Percentiles rank a stretch among this genome's conserved stretches.
These are phyloP conservation scores for Drosophila asahinai DNA, from an alignment of 1,140 invertebrate genomes.

Conservation along the genomic window DNA sequence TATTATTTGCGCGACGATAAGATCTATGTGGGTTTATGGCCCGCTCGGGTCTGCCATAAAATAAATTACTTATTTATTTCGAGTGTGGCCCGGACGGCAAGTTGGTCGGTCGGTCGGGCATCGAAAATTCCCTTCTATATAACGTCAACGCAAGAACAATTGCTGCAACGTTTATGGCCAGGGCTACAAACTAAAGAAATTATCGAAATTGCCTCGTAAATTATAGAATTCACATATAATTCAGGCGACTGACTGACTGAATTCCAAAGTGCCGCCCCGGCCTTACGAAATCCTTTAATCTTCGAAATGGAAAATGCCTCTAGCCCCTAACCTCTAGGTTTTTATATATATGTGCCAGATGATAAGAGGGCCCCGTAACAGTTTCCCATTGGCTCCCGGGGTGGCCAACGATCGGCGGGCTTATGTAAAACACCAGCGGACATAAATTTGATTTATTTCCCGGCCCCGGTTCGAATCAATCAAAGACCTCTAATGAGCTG, in stretches of 20 bases:
- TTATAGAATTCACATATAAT: constrained; percentile 64
- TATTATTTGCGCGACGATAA: constrained; percentile 75
- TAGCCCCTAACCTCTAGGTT: neutral
- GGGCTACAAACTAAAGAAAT: constrained; percentile 62
- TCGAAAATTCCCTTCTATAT: constrained; percentile 48
- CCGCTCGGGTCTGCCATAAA: constrained; percentile 60
- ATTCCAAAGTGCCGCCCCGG: constrained; percentile 40
- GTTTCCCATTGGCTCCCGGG: constrained; percentile 30
- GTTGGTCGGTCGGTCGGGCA: neutral
- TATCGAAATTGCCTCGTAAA: constrained; percentile 78
- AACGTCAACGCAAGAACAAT: constrained; percentile 48
- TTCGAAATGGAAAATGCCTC: constrained; percentile 29
- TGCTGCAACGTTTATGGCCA: constrained; percentile 70
- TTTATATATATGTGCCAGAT: neutral
- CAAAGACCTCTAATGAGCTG: constrained; percentile 54
- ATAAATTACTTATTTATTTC: constrained; percentile 83
- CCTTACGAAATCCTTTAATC: constrained; percentile 55
- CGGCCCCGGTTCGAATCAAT: constrained; percentile 60
- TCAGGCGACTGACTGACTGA: constrained; percentile 17
- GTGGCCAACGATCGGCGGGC: constrained; percentile 30
- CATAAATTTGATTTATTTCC: constrained; percentile 81
- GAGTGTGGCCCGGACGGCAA: constrained; percentile 36
- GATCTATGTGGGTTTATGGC: constrained; percentile 68
- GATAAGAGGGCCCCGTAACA: constrained; percentile 23
- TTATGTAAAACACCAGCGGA: constrained; percentile 46